phyloP scores from a whole-genome alignment of 92 coral and sea anemone species.

The Parazoanthus darwini region DNA sequence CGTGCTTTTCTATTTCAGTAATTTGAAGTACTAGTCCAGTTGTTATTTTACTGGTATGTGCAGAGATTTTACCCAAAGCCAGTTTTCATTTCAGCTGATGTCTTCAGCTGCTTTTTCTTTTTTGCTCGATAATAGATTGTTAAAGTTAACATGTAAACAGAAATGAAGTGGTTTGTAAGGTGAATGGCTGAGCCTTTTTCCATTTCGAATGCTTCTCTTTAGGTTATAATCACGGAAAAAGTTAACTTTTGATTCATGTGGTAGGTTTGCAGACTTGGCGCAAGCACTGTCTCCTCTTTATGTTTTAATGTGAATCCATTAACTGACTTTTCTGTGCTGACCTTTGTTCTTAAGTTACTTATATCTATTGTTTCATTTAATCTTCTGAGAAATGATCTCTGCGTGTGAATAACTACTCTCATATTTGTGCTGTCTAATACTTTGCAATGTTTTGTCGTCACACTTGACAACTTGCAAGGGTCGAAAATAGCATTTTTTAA shows the following conservation, averaged over 20 bases:
- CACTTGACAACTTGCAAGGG: too few relatives aligned
- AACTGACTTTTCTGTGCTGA: neutral
- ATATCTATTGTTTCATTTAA: neutral
- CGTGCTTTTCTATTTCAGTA: neutral
- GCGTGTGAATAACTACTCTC: too few relatives aligned
- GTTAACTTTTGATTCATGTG: neutral
- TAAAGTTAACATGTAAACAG: neutral
- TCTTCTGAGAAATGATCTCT: neutral
- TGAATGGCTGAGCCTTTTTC: neutral
- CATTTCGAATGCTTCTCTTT: neutral
- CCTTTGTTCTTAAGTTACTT: neutral
- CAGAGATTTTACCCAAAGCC: neutral
- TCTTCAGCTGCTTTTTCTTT: too few relatives aligned
- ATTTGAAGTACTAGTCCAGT: neutral
- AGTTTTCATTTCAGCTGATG: neutral
- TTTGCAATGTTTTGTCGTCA: too few relatives aligned
- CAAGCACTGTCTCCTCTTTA: slow-evolving; percentile 16
- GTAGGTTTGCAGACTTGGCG: slow-evolving; percentile 10
- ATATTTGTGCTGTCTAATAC: too few relatives aligned
- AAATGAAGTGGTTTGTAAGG: neutral
- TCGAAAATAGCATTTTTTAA: too few relatives aligned
- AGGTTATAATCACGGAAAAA: neutral
- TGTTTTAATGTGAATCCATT: neutral
- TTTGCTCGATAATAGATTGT: too few relatives aligned
- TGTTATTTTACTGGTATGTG: neutral